Evolutionary conservation across 1,140 invertebrate genomes (phyloP), one percentile per base, ranked within the genome.

Genomic region (Ceratina australensis): DNA sequence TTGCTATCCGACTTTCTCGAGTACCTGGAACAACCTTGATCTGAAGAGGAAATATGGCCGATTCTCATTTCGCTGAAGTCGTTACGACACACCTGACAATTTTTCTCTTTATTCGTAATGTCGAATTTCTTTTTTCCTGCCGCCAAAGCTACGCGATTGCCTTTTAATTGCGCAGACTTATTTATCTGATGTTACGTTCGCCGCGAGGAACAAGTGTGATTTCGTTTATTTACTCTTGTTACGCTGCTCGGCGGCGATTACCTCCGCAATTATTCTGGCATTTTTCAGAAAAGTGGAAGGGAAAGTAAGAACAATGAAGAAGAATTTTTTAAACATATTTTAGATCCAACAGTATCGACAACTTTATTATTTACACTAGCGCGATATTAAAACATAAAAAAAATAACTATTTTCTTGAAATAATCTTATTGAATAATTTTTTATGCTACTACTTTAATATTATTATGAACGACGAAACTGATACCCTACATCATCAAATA

Each of bases 1-100:
- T 72, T 64, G 20, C 26, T 50, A 12, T 8, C 49, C 42, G 49
- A 60, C 59, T 78, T 52, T 72, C 47, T 79, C 26, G 18, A 66
- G 42, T 60, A 33, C 12, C 18, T 47, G 13, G 50, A 33, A 56
- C 66, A 68, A 13, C 50, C 50, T 68, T 33, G 66, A 12, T 56
- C 1, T 0, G n/a, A 33, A 3, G 26, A 18, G 1, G 16, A 33
- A 68, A 56, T 16, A 59, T 26, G 18, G 10, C 5, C 3, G 22
- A 26, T 2, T 0, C 12, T 54, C 49, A 49, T 54, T 18, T 33
- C 26, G 18, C 15, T 33, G 0, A 1, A 22, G 28, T 22, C 8
- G 3, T 67, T 56, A 24, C 66, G 20, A 54, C 50, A 33, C 0
- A 24, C 20, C 7, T 10, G 22, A 50, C 8, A 3, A 33, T 33